These are phyloP conservation scores for Halictus rubicundus DNA, from an alignment of 1,140 invertebrate genomes.

Conservation along the genomic window DNA sequence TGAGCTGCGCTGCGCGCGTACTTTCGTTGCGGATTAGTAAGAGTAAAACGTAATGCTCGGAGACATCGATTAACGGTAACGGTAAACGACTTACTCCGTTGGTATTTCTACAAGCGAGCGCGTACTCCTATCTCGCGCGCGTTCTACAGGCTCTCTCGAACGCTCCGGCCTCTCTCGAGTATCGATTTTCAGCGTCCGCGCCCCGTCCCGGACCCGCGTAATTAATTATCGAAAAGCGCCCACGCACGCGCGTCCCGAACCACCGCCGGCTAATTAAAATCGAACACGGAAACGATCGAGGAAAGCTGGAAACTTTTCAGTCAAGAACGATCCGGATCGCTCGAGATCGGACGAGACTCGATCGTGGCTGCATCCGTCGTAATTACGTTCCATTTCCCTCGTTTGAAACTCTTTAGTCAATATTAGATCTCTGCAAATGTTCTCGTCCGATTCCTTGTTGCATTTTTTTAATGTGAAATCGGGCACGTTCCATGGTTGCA, in stretches of 20 bases:
- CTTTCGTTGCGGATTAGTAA: slow-evolving; percentile 74
- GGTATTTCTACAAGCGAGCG: slow-evolving; percentile 44
- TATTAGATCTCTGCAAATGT: too few species aligned
- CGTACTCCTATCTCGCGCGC: background rate
- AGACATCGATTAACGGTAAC: slow-evolving; percentile 75
- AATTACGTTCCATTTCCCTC: too few species aligned
- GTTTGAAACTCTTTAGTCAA: too few species aligned
- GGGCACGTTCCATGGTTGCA: too few species aligned
- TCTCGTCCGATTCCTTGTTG: too few species aligned
- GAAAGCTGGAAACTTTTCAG: background rate
- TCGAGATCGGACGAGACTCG: too few species aligned
- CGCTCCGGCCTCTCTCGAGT: background rate
- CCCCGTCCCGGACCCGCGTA: slow-evolving; percentile 16
- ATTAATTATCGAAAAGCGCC: slow-evolving; percentile 58
- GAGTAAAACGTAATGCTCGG: slow-evolving; percentile 73
- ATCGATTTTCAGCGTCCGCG: slow-evolving; percentile 48
- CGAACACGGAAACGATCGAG: slow-evolving; percentile 39
- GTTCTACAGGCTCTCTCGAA: background rate
- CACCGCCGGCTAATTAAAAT: slow-evolving; percentile 42
- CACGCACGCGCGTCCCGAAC: background rate
- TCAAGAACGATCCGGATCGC: too few species aligned
- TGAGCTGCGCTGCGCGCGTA: slow-evolving; percentile 55
- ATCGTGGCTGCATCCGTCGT: too few species aligned
- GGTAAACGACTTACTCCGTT: slow-evolving; percentile 68
- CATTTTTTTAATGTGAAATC: too few species aligned